Base-by-base conservation (phyloP, 2,888 invertebrate genomes). In the Stenotaenia linearis region DNA sequence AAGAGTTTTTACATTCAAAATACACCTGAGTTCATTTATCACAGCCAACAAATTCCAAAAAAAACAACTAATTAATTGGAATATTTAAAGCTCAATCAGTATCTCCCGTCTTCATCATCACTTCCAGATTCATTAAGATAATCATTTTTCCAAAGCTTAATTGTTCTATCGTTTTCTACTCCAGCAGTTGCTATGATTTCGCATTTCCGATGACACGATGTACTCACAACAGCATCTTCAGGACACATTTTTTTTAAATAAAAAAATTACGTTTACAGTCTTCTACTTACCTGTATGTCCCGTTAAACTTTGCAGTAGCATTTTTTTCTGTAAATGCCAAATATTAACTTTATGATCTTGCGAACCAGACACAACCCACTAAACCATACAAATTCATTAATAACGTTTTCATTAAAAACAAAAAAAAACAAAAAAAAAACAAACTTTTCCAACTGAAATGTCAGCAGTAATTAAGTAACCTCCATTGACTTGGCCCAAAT, bases 331-430 rank as follows among this genome's bases (percentile, higher is more conserved):
- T 97, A 99, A 90, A 89, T 99, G 99, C 99, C 99, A 99, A 84
- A 99, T 97, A 86, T 98, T 99, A 0, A 99, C 97, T 90, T 96
- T 91, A 86, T 97, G 95, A 87, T 99, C 99, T 88, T 99, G 99
- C 4, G 98, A 98, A n/a, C 99, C 99, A 56, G 97, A 98, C 76
- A 99, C 98, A 86, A 99, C 99, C 99, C 99, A 99, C 95, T 97
- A 87, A 21, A 88, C n/a, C n/a, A n/a, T n/a, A n/a, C n/a, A n/a
- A n/a, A n/a, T n/a, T n/a, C n/a, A 81, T 23, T 88, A 87, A 83
- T 80, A 81, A 81, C n/a, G n/a, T n/a, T n/a, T 80, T 78, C 7
- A 81, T 40, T 69, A 50, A 78, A 61, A 35, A 69, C 45, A 81
- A 80, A 37, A 12, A 23, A 28, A 23, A 45, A 28, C 35, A 21